Conservation (phyloP, 2,113 vertebrate genomes). For the Vidua macroura region DNA sequence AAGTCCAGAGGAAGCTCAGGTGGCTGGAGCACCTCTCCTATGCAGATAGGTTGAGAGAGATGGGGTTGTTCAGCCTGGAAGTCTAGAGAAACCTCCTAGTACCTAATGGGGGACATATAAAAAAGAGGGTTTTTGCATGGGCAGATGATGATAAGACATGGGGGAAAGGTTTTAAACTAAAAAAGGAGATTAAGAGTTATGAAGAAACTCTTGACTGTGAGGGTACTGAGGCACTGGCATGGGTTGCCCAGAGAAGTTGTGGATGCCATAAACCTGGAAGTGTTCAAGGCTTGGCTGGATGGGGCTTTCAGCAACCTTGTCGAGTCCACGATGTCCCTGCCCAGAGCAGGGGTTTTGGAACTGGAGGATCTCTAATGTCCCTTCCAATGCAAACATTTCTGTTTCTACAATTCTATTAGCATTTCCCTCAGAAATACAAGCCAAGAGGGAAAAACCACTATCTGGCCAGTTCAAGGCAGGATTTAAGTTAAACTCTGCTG, state of each 20-base stretch:
- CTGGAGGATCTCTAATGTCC: not conserved
- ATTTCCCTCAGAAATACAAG: not conserved
- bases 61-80: not conserved
- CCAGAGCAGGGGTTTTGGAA: not conserved
- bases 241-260: not conserved
- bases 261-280: not conserved
- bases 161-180: not conserved
- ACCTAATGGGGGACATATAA: not conserved
- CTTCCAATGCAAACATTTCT: not conserved
- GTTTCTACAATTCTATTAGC: accelerated
- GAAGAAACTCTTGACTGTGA: not conserved
- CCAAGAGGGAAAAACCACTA: not conserved
- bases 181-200: not conserved
- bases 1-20: not conserved
- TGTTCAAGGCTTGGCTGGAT: not conserved
- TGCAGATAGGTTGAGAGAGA: not conserved
- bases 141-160: not conserved
- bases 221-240: not conserved
- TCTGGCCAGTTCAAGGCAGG: not conserved
- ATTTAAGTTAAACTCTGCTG: not conserved
- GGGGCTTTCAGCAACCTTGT: not conserved
- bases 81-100: not conserved
- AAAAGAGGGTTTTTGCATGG: not conserved
- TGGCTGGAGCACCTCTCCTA: not conserved
- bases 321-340: not conserved